Evolutionary conservation across 2,888 invertebrate species (phyloP).

Genomic region (Lasioglossum lativentre): DNA sequence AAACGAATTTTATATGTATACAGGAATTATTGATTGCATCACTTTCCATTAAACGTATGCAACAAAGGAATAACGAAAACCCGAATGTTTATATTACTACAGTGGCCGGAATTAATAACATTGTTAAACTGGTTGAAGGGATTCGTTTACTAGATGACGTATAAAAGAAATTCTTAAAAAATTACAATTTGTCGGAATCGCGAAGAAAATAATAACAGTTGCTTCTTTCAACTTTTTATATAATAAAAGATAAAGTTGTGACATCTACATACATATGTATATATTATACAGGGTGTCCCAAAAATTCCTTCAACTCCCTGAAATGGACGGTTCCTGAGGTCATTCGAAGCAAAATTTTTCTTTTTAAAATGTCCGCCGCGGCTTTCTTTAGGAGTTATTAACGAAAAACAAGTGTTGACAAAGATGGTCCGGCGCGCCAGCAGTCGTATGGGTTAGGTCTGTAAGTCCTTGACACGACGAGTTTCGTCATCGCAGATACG

Average conservation of each 20-base stretch:
- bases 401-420: no score
- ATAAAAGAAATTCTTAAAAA: background rate
- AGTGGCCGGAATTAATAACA: background rate
- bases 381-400: no score
- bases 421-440: no score
- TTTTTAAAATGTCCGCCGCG: no score
- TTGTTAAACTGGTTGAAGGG: background rate
- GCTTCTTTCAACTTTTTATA: no score
- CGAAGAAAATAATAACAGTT: background rate
- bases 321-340: no score
- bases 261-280: no score
- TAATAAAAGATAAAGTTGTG: background rate
- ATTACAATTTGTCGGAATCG: background rate
- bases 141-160: background rate
- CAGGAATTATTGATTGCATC: background rate
- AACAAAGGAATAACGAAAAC: background rate
- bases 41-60: background rate
- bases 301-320: no score
- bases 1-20: background rate
- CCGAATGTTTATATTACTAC: background rate
- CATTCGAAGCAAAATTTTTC: no score
- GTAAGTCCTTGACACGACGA: no score
- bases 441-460: no score
- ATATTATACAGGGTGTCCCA: background rate
- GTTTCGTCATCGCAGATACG: no score